Percentiles rank a stretch among this genome's conserved stretches.
Evolutionary conservation across 1,140 invertebrate species (phyloP).

Genomic region (Ceratina australensis): DNA sequence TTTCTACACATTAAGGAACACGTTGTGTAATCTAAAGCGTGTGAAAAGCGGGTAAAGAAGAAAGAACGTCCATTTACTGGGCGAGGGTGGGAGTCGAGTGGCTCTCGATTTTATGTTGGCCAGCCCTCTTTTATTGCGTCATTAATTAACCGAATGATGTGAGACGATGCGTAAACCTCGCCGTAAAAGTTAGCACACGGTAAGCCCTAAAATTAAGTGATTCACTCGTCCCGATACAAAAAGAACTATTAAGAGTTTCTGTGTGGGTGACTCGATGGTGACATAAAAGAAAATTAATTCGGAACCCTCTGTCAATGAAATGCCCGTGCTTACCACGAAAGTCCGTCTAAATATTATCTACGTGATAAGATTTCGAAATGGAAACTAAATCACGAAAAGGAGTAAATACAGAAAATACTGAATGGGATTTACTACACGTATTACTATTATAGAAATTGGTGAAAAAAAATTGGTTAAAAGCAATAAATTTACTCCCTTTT

Average conservation of each 20-base stretch:
- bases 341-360: not conserved
- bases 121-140: constrained; percentile 36
- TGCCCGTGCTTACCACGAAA: not conserved
- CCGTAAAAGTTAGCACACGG: constrained; percentile 35
- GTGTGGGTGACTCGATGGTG: constrained; percentile 21
- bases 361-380: not conserved
- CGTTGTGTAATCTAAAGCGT: not conserved
- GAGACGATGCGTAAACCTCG: constrained; percentile 39
- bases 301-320: not conserved
- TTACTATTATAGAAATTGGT: no score
- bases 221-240: constrained; percentile 22
- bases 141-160: constrained; percentile 48
- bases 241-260: constrained; percentile 30
- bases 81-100: constrained; percentile 10
- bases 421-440: not conserved
- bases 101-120: constrained; percentile 38
- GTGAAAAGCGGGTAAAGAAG: not conserved
- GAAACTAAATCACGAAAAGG: not conserved
- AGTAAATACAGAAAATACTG: no score
- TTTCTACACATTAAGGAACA: not conserved
- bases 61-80: not conserved
- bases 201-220: constrained; percentile 36
- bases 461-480: no score
- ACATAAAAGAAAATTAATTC: constrained; percentile 32
- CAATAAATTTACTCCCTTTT: no score